Conservation (phyloP, 2,113 vertebrate genomes). For the Elaphurus davidianus region DNA sequence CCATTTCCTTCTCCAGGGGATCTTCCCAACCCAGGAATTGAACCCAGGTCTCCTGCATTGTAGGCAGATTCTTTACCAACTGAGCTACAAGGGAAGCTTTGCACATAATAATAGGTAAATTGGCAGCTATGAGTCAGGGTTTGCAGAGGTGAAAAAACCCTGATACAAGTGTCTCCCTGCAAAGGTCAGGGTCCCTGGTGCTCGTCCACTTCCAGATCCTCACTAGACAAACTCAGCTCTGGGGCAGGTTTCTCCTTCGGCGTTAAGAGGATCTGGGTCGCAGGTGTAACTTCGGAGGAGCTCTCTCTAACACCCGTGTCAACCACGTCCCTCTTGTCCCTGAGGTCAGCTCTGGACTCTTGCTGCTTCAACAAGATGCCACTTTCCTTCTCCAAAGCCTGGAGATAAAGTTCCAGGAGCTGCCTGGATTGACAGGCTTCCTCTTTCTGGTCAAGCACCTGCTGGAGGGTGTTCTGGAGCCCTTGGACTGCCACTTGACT, state of each 20-base stretch:
- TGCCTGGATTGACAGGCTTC: not conserved
- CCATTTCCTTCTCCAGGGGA: not conserved
- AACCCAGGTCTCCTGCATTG: not conserved
- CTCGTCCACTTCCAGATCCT: not conserved
- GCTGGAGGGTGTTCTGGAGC: not conserved
- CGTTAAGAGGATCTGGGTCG: rapidly evolving
- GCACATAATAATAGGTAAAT: not conserved
- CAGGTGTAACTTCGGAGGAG: not conserved
- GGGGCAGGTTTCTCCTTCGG: not conserved
- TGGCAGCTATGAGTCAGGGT: not conserved
- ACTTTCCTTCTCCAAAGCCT: not conserved
- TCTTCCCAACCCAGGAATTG: not conserved
- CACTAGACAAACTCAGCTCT: not conserved
- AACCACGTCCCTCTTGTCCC: not conserved
- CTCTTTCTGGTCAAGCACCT: not conserved
- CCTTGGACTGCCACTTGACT: not conserved
- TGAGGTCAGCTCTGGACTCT: not conserved
- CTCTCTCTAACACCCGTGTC: rapidly evolving
- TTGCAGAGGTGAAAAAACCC: not conserved
- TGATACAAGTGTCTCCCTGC: not conserved
- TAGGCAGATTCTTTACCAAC: not conserved
- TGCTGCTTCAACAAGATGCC: not conserved
- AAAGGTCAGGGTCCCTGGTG: not conserved
- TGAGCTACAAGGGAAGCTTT: not conserved
- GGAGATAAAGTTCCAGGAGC: not conserved